Evolutionary conservation across 1,140 invertebrate species (phyloP).

Genomic region (Cotesia typhae): DNA sequence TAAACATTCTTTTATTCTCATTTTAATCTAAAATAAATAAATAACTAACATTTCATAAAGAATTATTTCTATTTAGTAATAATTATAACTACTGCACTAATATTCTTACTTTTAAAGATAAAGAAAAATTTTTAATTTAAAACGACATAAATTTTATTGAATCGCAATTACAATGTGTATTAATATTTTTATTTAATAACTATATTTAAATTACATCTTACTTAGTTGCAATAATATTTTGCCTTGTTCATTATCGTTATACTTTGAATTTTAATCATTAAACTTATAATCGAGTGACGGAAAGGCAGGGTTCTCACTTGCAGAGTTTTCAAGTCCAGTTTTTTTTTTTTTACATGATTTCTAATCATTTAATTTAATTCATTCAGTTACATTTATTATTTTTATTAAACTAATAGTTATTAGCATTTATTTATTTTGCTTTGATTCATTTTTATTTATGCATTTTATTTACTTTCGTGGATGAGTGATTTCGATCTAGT

Average conservation of each 20-base stretch:
- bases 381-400: constrained; percentile 1
- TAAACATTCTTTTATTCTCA: constrained; percentile 5
- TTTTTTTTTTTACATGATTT: constrained; percentile 4
- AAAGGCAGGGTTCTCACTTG: constrained; percentile 36
- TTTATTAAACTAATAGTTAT: constrained; percentile 3
- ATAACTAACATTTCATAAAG: neutral
- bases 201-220: constrained; percentile 14
- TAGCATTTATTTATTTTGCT: constrained; percentile 10
- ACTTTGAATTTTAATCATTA: constrained; percentile 23
- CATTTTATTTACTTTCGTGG: constrained; percentile 28
- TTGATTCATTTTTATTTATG: constrained; percentile 4
- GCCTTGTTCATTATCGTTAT: neutral
- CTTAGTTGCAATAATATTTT: neutral
- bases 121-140: constrained; percentile 23
- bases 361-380: constrained; percentile 14
- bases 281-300: constrained; percentile 33
- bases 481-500: constrained; percentile 31
- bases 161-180: constrained; percentile 41
- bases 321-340: neutral
- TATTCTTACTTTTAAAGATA: neutral
- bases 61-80: neutral
- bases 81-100: neutral
- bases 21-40: constrained; percentile 3
- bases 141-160: constrained; percentile 44
- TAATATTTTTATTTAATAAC: constrained; percentile 33